Base-by-base conservation (phyloP, 2,888 invertebrate genomes). In the Aporophyla nigra region DNA sequence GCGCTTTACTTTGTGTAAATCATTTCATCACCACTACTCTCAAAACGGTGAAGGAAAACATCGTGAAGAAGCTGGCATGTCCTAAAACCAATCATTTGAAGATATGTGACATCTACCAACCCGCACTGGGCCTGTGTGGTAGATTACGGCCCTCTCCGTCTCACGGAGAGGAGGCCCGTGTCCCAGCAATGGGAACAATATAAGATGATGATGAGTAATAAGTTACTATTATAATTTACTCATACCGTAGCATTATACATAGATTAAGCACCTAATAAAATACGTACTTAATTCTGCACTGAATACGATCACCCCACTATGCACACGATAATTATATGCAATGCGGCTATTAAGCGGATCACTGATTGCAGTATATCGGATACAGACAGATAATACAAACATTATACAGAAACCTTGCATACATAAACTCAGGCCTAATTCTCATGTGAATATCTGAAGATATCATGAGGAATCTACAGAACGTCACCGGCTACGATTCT, bases 271-370 rank as follows among this genome's bases (percentile, higher is more conserved):
- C 10, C 2, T 24, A 59, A 59, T 59, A 33, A 33, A 59, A 59
- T 59, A 59, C 33, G 10, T n/a, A 46, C 16, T 3, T n/a, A 75
- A 27, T 51, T 19, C 33, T 33, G 33, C 2, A 43, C 10, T 56
- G 54, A 27, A 56, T 56, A 21, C n/a, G 9, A 54, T 40, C 40
- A 62, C 49, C 7, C 49, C 7, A 27, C 7, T 71, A 40, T 40
- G n/a, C 27, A 46, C 40, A 40, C 67, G 27, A 66, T 51, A 66
- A 66, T 66, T 27, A 66, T 66, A 76, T 59, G 33, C 59, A 78
- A 80, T 65, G 53, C 19, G 74, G 27, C 19, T 49, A 59, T 54
- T 54, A 66, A 80, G 59, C 46, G 53, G 59, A 73, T 78, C 80
- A 71, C 53, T 71, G 70, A 69, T 78, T 61, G 61, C 33, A 46